Percentiles rank a stretch among this genome's conserved stretches.
These are phyloP conservation scores for Elysia crispata DNA, from an alignment of 2,888 invertebrate genomes.

Conservation along the genomic window DNA sequence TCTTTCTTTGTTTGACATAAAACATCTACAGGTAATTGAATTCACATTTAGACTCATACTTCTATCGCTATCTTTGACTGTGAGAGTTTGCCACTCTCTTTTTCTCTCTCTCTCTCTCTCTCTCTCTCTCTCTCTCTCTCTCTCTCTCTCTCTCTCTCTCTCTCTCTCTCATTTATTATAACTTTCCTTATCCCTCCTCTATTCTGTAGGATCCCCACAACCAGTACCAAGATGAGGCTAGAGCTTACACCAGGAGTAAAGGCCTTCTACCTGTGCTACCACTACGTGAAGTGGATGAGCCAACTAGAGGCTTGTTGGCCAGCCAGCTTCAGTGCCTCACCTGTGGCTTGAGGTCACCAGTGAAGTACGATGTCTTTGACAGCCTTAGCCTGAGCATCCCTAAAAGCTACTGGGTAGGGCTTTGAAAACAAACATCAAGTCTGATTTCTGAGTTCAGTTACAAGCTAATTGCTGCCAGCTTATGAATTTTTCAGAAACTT, in stretches of 20 bases:
- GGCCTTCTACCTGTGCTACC: constrained; percentile 68
- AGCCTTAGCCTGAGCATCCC: constrained; percentile 86
- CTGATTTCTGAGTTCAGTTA: not conserved
- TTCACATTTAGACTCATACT: not conserved
- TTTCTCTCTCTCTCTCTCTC: too few species aligned
- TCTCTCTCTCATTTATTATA: too few species aligned
- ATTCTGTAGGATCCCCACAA: constrained; percentile 60
- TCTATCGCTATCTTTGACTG: not conserved
- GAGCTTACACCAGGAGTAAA: constrained; percentile 62
- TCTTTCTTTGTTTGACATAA: constrained; percentile 73
- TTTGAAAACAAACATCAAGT: not conserved
- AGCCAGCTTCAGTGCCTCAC: constrained; percentile 87
- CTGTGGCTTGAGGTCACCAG: constrained; percentile 87
- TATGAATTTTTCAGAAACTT: too few species aligned
- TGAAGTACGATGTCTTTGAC: constrained; percentile 95
- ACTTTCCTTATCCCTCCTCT: too few species aligned
- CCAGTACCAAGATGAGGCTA: constrained; percentile 59
- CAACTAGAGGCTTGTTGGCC: constrained; percentile 87
- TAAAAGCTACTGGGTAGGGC: constrained; percentile 39
- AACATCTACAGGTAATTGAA: constrained; percentile 65
- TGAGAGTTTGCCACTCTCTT: too few species aligned
- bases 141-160: too few species aligned
- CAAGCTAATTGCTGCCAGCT: too few species aligned
- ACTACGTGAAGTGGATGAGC: constrained; percentile 78
- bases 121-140: too few species aligned